Percentiles rank a stretch among this genome's conserved stretches.
phyloP scores from a whole-genome alignment of 2,888 invertebrate species.

The Tanypteryx hageni region DNA sequence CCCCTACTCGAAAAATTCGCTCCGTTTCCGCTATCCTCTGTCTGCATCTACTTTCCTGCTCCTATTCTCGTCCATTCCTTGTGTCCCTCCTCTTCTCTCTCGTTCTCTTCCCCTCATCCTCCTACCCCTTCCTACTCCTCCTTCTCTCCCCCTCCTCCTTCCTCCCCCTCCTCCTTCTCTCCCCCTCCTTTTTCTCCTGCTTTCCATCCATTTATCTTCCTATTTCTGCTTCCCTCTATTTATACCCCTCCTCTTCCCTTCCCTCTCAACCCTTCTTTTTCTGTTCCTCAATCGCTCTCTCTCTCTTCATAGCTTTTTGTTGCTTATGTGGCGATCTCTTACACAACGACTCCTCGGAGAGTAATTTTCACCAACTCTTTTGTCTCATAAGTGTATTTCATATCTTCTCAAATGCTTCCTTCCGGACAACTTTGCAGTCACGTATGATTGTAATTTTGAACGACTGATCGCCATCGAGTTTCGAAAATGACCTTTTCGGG shows the following conservation, averaged over 20 bases:
- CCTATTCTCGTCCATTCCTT: neutral
- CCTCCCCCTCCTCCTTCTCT: neutral
- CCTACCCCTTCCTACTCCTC: neutral
- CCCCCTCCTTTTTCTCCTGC: neutral
- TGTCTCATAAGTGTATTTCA: too few species aligned
- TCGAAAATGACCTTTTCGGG: too few species aligned
- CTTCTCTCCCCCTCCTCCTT: neutral
- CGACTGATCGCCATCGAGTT: too few species aligned
- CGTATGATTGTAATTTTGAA: too few species aligned
- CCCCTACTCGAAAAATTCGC: neutral
- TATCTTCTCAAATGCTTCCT: too few species aligned
- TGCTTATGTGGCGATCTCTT: too few species aligned
- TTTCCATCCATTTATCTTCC: conserved; percentile 49
- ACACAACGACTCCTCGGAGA: too few species aligned
- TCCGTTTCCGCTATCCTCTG: neutral
- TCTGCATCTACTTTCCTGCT: neutral
- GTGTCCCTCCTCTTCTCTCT: neutral
- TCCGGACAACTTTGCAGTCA: too few species aligned
- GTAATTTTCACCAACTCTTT: too few species aligned
- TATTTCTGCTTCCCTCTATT: conserved; percentile 43
- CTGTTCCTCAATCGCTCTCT: neutral
- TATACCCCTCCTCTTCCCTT: conserved; percentile 7
- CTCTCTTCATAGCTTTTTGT: neutral
- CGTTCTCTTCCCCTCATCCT: neutral
- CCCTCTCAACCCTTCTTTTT: neutral